Conservation (phyloP, 2,888 invertebrate species). For the Pollenia griseotomentosa region DNA sequence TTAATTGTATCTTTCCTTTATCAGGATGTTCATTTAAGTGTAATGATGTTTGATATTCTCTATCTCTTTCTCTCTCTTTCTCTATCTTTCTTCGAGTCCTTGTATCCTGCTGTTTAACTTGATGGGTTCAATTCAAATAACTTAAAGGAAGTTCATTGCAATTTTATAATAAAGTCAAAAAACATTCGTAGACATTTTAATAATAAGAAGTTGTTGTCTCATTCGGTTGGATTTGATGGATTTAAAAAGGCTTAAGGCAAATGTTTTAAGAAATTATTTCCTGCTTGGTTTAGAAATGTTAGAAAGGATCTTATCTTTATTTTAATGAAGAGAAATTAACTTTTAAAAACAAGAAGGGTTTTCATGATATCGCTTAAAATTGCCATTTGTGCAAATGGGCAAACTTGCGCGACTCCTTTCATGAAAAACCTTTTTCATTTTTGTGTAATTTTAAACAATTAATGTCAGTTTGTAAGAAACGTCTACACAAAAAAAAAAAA, state of each 20-base stretch:
- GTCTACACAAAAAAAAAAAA: too few relatives aligned
- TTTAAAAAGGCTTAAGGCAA: background rate
- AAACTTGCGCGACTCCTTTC: too few relatives aligned
- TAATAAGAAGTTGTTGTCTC: background rate
- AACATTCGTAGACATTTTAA: background rate
- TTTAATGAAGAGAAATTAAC: too few relatives aligned
- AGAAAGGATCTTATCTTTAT: too few relatives aligned
- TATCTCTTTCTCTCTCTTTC: background rate
- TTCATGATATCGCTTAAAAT: too few relatives aligned
- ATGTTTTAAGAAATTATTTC: background rate
- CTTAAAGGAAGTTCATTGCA: background rate
- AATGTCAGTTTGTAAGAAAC: too few relatives aligned
- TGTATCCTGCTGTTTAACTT: background rate
- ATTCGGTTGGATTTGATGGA: background rate
- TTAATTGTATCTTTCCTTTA: background rate
- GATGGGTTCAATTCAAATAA: background rate
- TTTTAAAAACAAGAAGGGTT: too few relatives aligned
- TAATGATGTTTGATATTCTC: background rate
- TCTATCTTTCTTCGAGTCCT: too few relatives aligned
- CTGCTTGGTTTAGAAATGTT: too few relatives aligned
- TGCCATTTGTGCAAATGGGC: too few relatives aligned
- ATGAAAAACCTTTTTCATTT: too few relatives aligned
- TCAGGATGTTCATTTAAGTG: constrained; percentile 7
- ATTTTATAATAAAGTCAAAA: background rate
- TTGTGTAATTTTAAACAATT: too few relatives aligned